Base-by-base conservation (phyloP, 2,888 invertebrate genomes). In the Archips crataeganus region DNA sequence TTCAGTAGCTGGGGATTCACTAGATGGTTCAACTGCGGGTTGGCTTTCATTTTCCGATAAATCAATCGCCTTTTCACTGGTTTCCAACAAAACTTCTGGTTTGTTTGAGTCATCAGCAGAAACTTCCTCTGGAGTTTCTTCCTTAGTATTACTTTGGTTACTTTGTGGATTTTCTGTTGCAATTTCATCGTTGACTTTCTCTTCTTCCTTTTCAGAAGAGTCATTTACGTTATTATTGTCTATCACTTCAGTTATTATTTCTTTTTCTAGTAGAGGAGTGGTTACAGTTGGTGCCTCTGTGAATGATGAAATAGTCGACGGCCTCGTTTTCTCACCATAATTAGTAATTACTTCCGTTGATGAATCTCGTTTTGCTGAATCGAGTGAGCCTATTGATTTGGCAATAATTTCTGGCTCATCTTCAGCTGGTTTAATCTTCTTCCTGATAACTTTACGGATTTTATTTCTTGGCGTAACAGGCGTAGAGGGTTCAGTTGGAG, bases 361-460 rank as follows among this genome's bases (percentile, higher is more conserved):
- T 45, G 82, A 77, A 42, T 85, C 83, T 67, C 80, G 84, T 6
- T 83, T 81, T 4, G 81, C 82, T 65, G 81, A 75, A 63, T 87
- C 88, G 0, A 88, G 42, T n/a, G 86, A 84, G 47, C 79, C 83
- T 61, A 87, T 75, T 13, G 88, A 83, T 78, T 89, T 89, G 1
- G 86, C 82, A 42, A 84, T 80, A 54, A 87, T 84, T 78, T 85
- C 85, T 6, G 86, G 82, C 45, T 90, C 87, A 67, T 87, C 81
- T 76, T 90, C 88, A 62, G 79, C 66, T 32, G 87, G 84, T 73
- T 79, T 91, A 45, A 92, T 77, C 83, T 91, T 93, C 73, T 93
- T 94, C 0, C 93, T 86, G 67, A 93, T 90, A 0, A 93, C 80
- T 83, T 92, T 93, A n/a, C 92, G 89, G 49, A 91, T 82, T 70